These are phyloP conservation scores for Danio aesculapii DNA, from an alignment of 2,797 vertebrate species.

Conservation along the genomic window DNA sequence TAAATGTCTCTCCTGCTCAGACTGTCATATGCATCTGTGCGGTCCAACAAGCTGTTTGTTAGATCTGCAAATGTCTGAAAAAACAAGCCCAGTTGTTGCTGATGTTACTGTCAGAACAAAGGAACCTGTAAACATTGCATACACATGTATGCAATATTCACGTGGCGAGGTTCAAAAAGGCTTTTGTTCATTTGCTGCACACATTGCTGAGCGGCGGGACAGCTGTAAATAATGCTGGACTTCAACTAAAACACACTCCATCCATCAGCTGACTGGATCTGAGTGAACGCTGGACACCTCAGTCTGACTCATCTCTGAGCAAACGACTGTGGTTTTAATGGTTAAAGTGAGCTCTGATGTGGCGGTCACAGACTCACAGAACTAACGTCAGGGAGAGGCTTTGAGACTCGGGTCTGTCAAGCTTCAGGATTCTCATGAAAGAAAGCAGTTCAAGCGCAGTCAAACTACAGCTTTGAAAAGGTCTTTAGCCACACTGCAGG, in stretches of 20 bases:
- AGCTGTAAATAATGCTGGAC: constrained; percentile 48
- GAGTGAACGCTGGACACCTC: constrained; percentile 41
- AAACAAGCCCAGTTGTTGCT: constrained; percentile 67
- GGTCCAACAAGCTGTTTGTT: constrained; percentile 58
- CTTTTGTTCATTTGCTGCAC: constrained; percentile 65
- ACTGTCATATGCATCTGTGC: constrained; percentile 60
- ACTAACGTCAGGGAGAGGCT: neutral
- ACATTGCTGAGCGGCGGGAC: constrained; percentile 13
- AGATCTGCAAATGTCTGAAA: constrained; percentile 72
- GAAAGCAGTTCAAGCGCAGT: neutral
- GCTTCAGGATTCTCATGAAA: neutral
- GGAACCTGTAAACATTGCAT: constrained; percentile 70
- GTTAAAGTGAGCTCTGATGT: constrained; percentile 62
- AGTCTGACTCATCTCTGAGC: too few species aligned
- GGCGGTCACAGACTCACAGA: constrained; percentile 68
- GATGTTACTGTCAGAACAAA: constrained; percentile 69
- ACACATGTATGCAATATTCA: constrained; percentile 73
- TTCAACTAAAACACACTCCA: constrained; percentile 47
- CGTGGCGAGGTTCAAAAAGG: constrained; percentile 49
- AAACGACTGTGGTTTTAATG: neutral
- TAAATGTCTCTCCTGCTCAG: constrained; percentile 35
- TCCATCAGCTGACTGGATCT: constrained; percentile 35
- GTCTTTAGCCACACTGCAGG: neutral
- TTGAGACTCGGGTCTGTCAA: neutral
- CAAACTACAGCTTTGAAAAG: neutral